These are phyloP conservation scores for Eupeodes luniger DNA, from an alignment of 2,888 invertebrate species.

Conservation along the genomic window DNA sequence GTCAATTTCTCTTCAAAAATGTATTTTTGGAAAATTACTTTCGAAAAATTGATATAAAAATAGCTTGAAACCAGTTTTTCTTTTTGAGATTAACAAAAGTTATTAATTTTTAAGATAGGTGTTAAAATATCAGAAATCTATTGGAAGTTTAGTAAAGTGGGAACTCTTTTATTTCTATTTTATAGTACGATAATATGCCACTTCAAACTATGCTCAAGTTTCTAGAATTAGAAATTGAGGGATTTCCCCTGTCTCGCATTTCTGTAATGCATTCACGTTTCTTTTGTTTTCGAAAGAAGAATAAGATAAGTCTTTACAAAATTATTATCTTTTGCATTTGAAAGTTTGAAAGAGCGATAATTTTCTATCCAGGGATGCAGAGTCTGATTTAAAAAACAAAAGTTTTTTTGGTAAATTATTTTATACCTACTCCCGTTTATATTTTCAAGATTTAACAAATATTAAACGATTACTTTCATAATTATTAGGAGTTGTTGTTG, in stretches of 20 bases:
- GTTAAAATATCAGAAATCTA: background rate
- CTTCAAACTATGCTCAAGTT: background rate
- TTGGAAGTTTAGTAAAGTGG: background rate
- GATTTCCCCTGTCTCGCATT: background rate
- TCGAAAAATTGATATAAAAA: too few relatives aligned
- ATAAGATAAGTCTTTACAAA: conserved; percentile 1
- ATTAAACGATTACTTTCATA: too few relatives aligned
- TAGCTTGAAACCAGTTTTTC: too few relatives aligned
- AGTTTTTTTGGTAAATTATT: too few relatives aligned
- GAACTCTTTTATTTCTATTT: background rate
- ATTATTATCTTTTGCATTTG: background rate
- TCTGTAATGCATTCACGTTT: background rate
- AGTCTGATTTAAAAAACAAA: too few relatives aligned
- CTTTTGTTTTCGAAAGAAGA: background rate
- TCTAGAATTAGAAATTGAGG: conserved; percentile 3
- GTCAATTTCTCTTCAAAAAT: too few relatives aligned
- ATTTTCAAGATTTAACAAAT: too few relatives aligned
- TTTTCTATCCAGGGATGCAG: background rate
- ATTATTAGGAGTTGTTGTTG: too few relatives aligned
- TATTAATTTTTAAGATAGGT: too few relatives aligned
- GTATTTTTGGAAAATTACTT: too few relatives aligned
- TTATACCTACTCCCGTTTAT: too few relatives aligned
- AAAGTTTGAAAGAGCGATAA: background rate
- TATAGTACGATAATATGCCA: background rate
- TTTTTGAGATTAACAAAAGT: too few relatives aligned